Conservation (phyloP, 2,888 invertebrate genomes). For the Pseudococcus longispinus region DNA sequence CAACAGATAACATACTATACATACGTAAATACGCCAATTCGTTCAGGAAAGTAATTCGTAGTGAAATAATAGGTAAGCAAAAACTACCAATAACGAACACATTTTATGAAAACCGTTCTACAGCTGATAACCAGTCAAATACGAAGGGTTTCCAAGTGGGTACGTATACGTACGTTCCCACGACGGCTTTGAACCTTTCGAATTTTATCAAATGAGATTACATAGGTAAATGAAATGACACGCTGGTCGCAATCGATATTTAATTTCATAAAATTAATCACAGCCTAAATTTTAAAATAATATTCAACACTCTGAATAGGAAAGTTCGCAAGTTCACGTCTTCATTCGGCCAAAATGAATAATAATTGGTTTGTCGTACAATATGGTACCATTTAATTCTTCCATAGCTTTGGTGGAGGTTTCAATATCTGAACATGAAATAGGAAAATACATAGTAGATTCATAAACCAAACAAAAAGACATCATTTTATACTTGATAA, state of each 20-base stretch:
- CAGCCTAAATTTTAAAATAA: not conserved
- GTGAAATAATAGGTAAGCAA: no score
- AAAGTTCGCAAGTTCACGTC: not conserved
- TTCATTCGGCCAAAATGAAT: constrained; percentile 61
- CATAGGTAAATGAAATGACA: not conserved
- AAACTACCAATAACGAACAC: no score
- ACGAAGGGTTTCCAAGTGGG: no score
- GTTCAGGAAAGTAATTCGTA: no score
- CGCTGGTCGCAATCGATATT: not conserved
- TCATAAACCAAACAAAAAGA: no score
- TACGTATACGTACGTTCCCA: no score
- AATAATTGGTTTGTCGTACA: constrained; percentile 67
- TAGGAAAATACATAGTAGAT: not conserved
- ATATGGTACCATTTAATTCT: constrained; percentile 66
- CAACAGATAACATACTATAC: no score
- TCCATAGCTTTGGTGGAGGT: constrained; percentile 66
- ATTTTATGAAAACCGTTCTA: no score
- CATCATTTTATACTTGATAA: not conserved
- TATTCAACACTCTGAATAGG: not conserved
- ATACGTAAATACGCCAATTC: no score
- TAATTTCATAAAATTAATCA: constrained; percentile 15
- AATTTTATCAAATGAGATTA: no score
- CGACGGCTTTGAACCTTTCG: no score
- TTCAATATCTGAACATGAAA: constrained; percentile 64
- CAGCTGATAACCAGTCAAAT: no score